Evolutionary conservation across 2,113 vertebrate species (phyloP).

Genomic region (Chloropsis cyanopogon): DNA sequence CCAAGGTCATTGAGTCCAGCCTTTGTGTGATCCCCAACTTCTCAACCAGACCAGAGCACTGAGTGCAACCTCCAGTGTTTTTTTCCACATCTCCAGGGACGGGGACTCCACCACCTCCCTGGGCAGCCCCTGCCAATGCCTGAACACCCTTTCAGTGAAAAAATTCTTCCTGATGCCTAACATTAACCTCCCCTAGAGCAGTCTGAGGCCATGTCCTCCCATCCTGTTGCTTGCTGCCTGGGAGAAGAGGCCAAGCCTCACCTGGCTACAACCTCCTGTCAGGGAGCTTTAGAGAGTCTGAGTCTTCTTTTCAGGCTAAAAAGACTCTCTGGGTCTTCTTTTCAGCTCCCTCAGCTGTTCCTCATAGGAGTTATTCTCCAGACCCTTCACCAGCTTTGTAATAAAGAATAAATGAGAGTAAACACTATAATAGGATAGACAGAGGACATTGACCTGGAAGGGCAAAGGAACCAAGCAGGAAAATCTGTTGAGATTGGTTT

Average conservation of each 20-base stretch:
- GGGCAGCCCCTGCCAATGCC: neutral
- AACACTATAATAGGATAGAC: neutral
- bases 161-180: neutral
- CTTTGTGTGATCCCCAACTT: neutral
- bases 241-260: neutral
- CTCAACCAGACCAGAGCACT: neutral
- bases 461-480: neutral
- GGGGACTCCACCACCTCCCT: neutral
- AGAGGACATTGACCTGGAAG: neutral
- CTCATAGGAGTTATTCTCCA: neutral
- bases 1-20: neutral
- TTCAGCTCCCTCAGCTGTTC: neutral
- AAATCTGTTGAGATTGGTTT: neutral
- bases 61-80: accelerated
- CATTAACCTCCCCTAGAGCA: neutral
- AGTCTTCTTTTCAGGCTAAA: neutral
- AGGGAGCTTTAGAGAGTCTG: neutral
- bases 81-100: neutral
- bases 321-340: neutral
- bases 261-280: neutral
- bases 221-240: neutral
- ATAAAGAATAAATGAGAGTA: neutral
- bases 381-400: neutral
- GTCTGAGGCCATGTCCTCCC: neutral
- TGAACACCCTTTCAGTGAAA: neutral